phyloP scores from a whole-genome alignment of 2,888 invertebrate genomes.

The Eledona agricola region DNA sequence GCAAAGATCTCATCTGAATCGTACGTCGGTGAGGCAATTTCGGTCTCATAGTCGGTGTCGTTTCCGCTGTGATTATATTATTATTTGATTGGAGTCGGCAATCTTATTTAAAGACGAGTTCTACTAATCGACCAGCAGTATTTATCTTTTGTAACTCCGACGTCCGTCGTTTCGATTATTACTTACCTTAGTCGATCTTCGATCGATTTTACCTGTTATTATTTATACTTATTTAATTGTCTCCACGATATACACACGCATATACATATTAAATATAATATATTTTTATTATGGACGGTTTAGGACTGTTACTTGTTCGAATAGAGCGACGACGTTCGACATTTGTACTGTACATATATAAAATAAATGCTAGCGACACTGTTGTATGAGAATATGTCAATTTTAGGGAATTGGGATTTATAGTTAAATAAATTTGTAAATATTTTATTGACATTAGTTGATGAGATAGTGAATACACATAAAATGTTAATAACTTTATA shows the following conservation, averaged over 20 bases:
- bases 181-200: no score
- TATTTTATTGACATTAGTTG: conserved; percentile 68
- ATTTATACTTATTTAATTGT: conserved; percentile 54
- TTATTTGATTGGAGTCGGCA: conserved; percentile 36
- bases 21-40: conserved; percentile 31
- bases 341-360: conserved; percentile 47
- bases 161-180: conserved; percentile 43
- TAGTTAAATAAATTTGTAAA: conserved; percentile 66
- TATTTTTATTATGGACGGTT: conserved; percentile 58
- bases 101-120: conserved; percentile 24
- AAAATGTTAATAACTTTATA: conserved; percentile 65
- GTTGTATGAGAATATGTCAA: conserved; percentile 76
- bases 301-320: conserved; percentile 59
- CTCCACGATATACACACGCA: no score
- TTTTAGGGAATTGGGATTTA: conserved; percentile 74
- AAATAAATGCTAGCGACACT: no score
- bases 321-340: conserved; percentile 45
- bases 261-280: no score
- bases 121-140: conserved; percentile 40
- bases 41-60: conserved; percentile 14
- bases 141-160: conserved; percentile 41
- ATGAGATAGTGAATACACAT: conserved; percentile 62
- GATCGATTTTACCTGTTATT: no score
- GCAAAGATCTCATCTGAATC: conserved; percentile 35
- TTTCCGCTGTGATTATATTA: conserved; percentile 31